Evolutionary conservation across 2,113 vertebrate genomes (phyloP), one percentile per base, ranked within the genome.

Genomic region (Athene noctua): DNA sequence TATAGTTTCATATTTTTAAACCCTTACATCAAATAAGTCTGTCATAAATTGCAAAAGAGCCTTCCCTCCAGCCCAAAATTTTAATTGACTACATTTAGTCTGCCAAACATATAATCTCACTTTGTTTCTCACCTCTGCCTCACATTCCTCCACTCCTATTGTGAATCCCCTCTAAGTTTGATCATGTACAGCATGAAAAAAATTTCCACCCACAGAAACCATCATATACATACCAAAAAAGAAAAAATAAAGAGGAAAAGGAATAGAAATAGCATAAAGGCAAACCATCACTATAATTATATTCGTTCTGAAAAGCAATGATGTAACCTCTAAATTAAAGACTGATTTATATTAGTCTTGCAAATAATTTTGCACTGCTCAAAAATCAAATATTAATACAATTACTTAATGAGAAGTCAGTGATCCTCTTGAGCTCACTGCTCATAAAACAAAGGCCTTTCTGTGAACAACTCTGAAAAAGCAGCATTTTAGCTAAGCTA

Each of bases 401-500:
- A 96, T 83, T 68, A 80, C 40, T 93, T 92, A 91, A 91, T 57
- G 75, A 91, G 74, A 94, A 90, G 68, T 81, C 91, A 93, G 59
- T 52, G 86, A 93, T 94, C 52, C 85, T 94, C 71, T 87, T 87
- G 84, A 94, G 62, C 52, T 96, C 52, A 70, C 51, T 70, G 59
- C 57, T 91, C 54, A 85, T 79, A 91, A 95, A 96, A 81, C 94
- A 92, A 80, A 80, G 79, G 88, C 65, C 44, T 59, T 90, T 91
- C 67, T 96, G 79, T 93, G 86, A 92, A 59, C 47, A 94, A 82
- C 75, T 96, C 88, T 67, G 66, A 68, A 89, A 98, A 92, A 95
- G 83, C 85, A 96, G 89, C 44, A 90, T 94, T 96, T 95, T 79
- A 93, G 88, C 68, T 81, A 92, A 90, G 67, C 91, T 95, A 95